Evolutionary conservation across 2,888 invertebrate genomes (phyloP).

Genomic region (Neuroscelio doddi): DNA sequence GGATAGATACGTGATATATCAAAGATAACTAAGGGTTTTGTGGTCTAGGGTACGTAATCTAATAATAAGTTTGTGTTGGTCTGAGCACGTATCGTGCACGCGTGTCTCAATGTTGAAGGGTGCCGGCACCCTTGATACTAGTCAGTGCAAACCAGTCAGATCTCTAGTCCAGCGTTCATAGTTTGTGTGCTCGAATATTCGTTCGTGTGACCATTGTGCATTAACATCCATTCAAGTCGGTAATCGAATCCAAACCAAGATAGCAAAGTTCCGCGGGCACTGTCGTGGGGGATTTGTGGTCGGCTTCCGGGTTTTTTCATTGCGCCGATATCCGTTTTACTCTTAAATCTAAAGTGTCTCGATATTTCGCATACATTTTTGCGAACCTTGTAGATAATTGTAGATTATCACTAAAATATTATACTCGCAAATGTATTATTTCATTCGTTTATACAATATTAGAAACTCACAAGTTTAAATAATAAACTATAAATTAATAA

Average conservation of each 20-base stretch:
- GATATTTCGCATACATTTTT: constrained; percentile 9
- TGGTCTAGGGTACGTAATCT: constrained; percentile 63
- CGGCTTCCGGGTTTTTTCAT: constrained; percentile 59
- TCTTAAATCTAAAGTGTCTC: neutral
- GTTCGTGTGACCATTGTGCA: constrained; percentile 64
- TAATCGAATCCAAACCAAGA: constrained; percentile 66
- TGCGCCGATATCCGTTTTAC: constrained; percentile 37
- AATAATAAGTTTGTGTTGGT: constrained; percentile 69
- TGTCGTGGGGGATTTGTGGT: constrained; percentile 66
- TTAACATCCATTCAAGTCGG: constrained; percentile 71
- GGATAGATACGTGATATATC: constrained; percentile 27
- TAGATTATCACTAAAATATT: too few relatives aligned
- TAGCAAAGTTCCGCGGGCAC: constrained; percentile 57
- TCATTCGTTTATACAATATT: too few relatives aligned
- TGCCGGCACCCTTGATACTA: constrained; percentile 47
- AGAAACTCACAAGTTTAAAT: too few relatives aligned
- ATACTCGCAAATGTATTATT: too few relatives aligned
- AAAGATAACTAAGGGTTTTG: constrained; percentile 41
- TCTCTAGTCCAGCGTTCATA: constrained; percentile 35
- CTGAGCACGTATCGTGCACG: constrained; percentile 61
- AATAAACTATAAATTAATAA: too few relatives aligned
- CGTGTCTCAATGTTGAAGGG: constrained; percentile 60
- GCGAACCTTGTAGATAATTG: too few relatives aligned
- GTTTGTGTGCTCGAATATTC: constrained; percentile 32
- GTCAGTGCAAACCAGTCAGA: constrained; percentile 55